Percentiles rank a stretch among this genome's conserved stretches.
Evolutionary conservation across 2,888 invertebrate genomes (phyloP).

Genomic region (Tachystola acroxantha): DNA sequence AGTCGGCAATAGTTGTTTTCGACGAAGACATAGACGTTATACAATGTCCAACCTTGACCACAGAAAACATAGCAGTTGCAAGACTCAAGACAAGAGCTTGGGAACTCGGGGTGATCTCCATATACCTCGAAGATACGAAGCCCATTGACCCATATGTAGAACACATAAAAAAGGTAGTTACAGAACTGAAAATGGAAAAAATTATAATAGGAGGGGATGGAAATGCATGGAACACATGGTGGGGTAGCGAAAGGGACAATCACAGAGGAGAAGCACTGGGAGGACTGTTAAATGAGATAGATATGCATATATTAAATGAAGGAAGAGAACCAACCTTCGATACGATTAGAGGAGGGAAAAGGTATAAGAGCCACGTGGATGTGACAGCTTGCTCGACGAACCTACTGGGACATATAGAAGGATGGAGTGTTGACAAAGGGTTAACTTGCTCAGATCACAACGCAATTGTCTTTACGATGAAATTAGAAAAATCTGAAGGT

Average conservation of each 20-base stretch:
- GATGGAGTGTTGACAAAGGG: constrained; percentile 9
- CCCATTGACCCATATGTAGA: constrained; percentile 9
- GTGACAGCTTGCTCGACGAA: constrained; percentile 8
- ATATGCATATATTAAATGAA: constrained; percentile 9
- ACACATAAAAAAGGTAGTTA: neutral
- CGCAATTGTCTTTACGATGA: neutral
- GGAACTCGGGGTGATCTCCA: constrained; percentile 1
- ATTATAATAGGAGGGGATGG: constrained; percentile 18
- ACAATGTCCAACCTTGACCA: neutral
- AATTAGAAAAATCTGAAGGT: neutral
- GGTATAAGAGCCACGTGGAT: constrained; percentile 13
- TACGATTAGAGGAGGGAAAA: constrained; percentile 8
- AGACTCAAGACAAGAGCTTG: neutral
- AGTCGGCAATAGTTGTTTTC: constrained; percentile 7
- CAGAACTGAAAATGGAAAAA: constrained; percentile 1
- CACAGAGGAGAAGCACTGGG: constrained; percentile 10
- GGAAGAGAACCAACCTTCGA: constrained; percentile 10
- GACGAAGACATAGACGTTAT: neutral
- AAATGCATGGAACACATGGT: constrained; percentile 18
- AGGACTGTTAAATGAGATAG: constrained; percentile 8
- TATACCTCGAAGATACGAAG: constrained; percentile 7
- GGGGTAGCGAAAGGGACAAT: constrained; percentile 15
- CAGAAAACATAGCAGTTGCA: constrained; percentile 4
- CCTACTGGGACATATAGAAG: constrained; percentile 1
- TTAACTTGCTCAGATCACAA: constrained; percentile 11